Evolutionary conservation across 2,797 vertebrate genomes (phyloP).

Genomic region (Cyclopterus lumpus): DNA sequence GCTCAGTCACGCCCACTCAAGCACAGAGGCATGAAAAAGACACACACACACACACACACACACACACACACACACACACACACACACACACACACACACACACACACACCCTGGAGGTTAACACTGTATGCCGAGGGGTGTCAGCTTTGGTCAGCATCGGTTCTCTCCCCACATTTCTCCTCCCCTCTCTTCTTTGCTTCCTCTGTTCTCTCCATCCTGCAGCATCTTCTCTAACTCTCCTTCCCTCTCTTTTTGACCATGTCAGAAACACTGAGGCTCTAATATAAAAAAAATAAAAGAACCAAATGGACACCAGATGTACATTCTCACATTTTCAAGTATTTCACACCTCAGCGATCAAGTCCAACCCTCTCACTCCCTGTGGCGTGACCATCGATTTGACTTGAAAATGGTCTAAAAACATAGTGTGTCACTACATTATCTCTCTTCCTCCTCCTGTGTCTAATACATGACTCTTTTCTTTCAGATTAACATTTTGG

Average conservation of each 20-base stretch:
- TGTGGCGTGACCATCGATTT: background rate
- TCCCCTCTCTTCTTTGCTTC: constrained; percentile 26
- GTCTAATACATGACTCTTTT: constrained; percentile 10
- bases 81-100: constrained; percentile 28
- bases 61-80: constrained; percentile 32
- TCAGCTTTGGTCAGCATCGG: constrained; percentile 75
- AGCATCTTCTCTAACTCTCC: constrained; percentile 36
- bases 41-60: constrained; percentile 10
- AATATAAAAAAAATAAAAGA: background rate
- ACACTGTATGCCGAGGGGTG: constrained; percentile 65
- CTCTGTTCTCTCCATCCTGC: constrained; percentile 53
- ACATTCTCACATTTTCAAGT: background rate
- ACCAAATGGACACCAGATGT: constrained; percentile 1
- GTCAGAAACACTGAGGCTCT: background rate
- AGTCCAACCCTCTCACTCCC: background rate
- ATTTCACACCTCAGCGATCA: constrained; percentile 3
- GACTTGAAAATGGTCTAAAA: constrained; percentile 11
- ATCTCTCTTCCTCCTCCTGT: background rate
- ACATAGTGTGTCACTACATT: background rate
- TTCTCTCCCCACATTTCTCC: constrained; percentile 44
- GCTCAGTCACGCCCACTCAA: constrained; percentile 63
- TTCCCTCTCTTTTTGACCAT: constrained; percentile 12
- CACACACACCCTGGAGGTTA: constrained; percentile 53
- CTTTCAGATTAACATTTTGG: constrained; percentile 3
- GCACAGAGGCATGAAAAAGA: constrained; percentile 62